Evolutionary conservation across 2,797 vertebrate genomes (phyloP), one percentile per base, ranked within the genome.

Genomic region (Galago senegalensis): DNA sequence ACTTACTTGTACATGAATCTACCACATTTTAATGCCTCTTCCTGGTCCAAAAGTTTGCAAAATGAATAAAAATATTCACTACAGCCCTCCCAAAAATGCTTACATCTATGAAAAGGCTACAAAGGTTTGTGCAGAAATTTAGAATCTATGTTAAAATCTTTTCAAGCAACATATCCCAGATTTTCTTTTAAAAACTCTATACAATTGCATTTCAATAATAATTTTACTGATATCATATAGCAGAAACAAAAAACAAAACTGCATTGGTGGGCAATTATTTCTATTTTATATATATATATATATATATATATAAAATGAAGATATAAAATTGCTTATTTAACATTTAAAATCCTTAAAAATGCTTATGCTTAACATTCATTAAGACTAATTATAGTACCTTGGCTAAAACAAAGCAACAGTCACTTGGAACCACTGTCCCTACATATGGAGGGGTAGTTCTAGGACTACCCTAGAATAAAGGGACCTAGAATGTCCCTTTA

Each of bases 301-400:
- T 34, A 34, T 34, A 34, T 96, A 72, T 40, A 87, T 18, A 95
- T 94, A 53, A 16, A 97, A 88, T 97, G 97, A 98, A 97, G 25
- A 97, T 92, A 94, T 97, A 85, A 87, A 96, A 94, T 87, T 83
- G 25, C 43, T 97, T 98, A 63, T 61, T 93, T 96, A 97, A 97
- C 92, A 97, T 95, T 80, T 46, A 97, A 97, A 98, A 95, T 16
- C 80, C 65, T 83, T 92, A 65, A 83, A 97, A 91, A 85, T 86
- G 73, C 69, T 91, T 88, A 82, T 72, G 70, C 58, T 92, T 94
- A 85, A 82, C 58, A 60, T 81, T 80, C 95, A 97, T 96, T 95
- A 97, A 98, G 97, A 96, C 85, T 87, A 96, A 92, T 94, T 96
- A 87, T 94, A 96, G 97, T 98, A 97, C 96, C 53, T 83, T 40